Percentiles rank a stretch among this genome's conserved stretches.
These are phyloP conservation scores for Hirtodrosophila trivittata DNA, from an alignment of 2,888 invertebrate species.

Conservation along the genomic window DNA sequence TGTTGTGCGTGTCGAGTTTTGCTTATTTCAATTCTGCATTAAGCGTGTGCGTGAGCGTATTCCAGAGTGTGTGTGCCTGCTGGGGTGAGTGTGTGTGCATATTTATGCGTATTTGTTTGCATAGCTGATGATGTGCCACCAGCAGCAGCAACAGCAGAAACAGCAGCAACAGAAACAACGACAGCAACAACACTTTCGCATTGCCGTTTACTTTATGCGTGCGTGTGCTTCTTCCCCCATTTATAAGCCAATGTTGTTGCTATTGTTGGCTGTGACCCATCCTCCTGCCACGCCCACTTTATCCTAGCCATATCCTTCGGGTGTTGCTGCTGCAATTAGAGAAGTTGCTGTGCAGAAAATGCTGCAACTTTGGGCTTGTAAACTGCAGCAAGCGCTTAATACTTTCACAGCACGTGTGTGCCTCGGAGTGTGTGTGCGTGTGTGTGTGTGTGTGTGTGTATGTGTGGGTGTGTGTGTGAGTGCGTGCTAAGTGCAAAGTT, in stretches of 20 bases:
- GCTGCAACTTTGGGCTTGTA: conserved; percentile 58
- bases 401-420: conserved; percentile 63
- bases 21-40: conserved; percentile 44
- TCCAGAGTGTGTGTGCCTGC: conserved; percentile 25
- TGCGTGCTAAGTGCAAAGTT: conserved; percentile 76
- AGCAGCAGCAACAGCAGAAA: conserved; percentile 49
- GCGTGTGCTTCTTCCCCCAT: conserved; percentile 49
- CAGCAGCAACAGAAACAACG: conserved; percentile 24
- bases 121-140: conserved; percentile 76
- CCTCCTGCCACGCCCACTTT: not conserved
- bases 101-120: conserved; percentile 81
- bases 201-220: conserved; percentile 52
- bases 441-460: conserved; percentile 22
- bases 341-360: conserved; percentile 62
- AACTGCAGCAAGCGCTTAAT: conserved; percentile 69
- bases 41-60: conserved; percentile 55
- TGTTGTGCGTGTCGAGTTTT: conserved; percentile 52
- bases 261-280: conserved; percentile 9
- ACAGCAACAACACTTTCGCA: conserved; percentile 13
- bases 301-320: conserved; percentile 38
- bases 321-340: conserved; percentile 66
- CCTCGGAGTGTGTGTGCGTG: conserved; percentile 12
- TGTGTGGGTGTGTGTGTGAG: conserved; percentile 25
- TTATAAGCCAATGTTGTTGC: conserved; percentile 31
- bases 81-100: conserved; percentile 63